These are phyloP conservation scores for Apamea epomidion DNA, from an alignment of 2,888 invertebrate genomes.

Conservation along the genomic window DNA sequence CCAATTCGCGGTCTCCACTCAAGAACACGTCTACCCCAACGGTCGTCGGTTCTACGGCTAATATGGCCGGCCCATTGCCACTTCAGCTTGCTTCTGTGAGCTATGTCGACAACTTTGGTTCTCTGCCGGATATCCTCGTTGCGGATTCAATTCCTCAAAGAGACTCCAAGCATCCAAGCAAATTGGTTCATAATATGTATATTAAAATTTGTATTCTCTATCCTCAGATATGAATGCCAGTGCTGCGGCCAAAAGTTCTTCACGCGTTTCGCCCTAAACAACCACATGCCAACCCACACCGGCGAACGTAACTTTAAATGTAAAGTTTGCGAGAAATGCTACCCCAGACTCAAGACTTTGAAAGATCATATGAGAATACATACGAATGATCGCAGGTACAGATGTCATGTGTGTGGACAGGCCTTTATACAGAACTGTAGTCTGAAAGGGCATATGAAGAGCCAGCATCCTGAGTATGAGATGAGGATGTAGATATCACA, in stretches of 20 bases:
- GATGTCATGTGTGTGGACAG: conserved; percentile 84
- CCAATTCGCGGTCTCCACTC: too few species aligned
- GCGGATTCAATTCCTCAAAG: too few species aligned
- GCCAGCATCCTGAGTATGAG: conserved; percentile 84
- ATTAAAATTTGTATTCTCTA: neutral
- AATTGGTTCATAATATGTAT: too few species aligned
- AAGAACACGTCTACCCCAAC: too few species aligned
- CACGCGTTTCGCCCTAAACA: conserved; percentile 84
- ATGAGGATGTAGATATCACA: conserved; percentile 21
- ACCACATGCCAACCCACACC: conserved; percentile 87
- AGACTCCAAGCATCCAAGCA: too few species aligned
- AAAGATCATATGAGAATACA: conserved; percentile 86
- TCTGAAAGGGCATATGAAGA: conserved; percentile 86
- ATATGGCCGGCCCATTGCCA: too few species aligned
- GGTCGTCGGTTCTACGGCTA: too few species aligned
- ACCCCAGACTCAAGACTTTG: conserved; percentile 83
- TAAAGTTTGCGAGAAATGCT: conserved; percentile 85
- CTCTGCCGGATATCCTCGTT: too few species aligned
- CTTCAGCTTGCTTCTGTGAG: too few species aligned
- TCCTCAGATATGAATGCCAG: conserved; percentile 83
- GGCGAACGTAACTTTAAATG: conserved; percentile 86
- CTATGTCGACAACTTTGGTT: too few species aligned
- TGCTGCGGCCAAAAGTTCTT: conserved; percentile 87
- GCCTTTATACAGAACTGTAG: conserved; percentile 88
- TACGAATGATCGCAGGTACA: conserved; percentile 82